These are phyloP conservation scores for Cydia amplana DNA, from an alignment of 1,140 invertebrate genomes.

Conservation along the genomic window DNA sequence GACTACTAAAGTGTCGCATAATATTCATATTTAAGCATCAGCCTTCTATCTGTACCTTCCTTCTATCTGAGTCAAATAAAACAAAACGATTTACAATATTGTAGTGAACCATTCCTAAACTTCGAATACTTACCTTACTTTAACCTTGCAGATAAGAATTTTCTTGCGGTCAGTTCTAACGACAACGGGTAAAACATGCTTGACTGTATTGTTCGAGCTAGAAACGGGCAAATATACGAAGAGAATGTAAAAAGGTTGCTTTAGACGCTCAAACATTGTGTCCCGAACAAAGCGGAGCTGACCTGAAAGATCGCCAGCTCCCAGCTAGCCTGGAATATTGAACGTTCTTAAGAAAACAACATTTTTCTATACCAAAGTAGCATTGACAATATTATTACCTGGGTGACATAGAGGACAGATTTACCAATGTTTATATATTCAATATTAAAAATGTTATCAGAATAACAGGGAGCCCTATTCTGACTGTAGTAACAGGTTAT, in stretches of 20 bases:
- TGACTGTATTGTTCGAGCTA: neutral
- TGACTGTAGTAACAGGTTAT: no score
- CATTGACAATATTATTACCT: no score
- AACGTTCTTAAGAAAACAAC: neutral
- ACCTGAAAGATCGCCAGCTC: conserved; percentile 19
- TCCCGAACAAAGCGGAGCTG: conserved; percentile 21
- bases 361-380: neutral
- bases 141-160: neutral
- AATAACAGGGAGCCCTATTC: no score
- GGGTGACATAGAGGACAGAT: no score
- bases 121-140: neutral
- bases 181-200: neutral
- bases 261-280: conserved; percentile 16
- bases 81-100: no score
- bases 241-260: conserved; percentile 24
- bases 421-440: no score
- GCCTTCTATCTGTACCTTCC: no score
- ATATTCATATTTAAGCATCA: no score
- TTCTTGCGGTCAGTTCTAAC: neutral
- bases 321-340: neutral
- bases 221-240: neutral
- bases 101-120: no score
- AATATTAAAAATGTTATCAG: no score
- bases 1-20: no score
- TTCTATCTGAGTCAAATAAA: no score